A percentile compares a stretch with the other conserved stretches of the same genome.
phyloP scores from a whole-genome alignment of 1,140 invertebrate genomes.

The Papilio glaucus region DNA sequence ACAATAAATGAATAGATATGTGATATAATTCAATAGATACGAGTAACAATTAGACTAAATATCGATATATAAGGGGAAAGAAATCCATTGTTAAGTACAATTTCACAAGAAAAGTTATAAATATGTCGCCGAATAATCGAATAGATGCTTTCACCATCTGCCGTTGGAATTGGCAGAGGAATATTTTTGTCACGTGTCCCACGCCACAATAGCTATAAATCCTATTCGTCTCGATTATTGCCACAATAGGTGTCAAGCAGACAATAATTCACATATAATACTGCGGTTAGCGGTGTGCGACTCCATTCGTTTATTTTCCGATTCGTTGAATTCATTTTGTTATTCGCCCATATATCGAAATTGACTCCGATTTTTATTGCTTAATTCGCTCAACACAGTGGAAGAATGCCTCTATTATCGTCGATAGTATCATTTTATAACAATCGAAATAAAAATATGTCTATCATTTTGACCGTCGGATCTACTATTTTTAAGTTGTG shows the following conservation, averaged over 20 bases:
- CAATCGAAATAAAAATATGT: background rate
- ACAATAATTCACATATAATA: slow-evolving; percentile 64
- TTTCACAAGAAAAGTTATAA: slow-evolving; percentile 53
- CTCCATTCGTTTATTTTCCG: slow-evolving; percentile 37
- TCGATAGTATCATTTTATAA: background rate
- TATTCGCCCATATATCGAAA: slow-evolving; percentile 38
- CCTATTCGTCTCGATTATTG: slow-evolving; percentile 68
- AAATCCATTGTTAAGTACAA: slow-evolving; percentile 48
- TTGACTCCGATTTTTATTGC: slow-evolving; percentile 19
- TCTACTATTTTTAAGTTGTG: too few species aligned
- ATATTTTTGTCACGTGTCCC: slow-evolving; percentile 70
- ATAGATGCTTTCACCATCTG: slow-evolving; percentile 65
- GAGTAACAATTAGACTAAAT: slow-evolving; percentile 55
- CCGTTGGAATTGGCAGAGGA: slow-evolving; percentile 45
- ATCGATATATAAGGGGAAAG: slow-evolving; percentile 56
- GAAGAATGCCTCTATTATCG: background rate
- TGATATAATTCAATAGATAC: slow-evolving; percentile 56
- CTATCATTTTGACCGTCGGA: background rate
- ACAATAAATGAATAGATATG: slow-evolving; percentile 41
- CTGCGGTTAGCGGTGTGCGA: slow-evolving; percentile 54
- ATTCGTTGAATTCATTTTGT: slow-evolving; percentile 39
- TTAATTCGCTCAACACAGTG: slow-evolving; percentile 10
- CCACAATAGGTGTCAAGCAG: slow-evolving; percentile 71
- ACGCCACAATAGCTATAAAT: slow-evolving; percentile 63
- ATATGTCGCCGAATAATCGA: slow-evolving; percentile 55